Conservation (phyloP, 2,113 vertebrate species). For the Takifugu flavidus region DNA sequence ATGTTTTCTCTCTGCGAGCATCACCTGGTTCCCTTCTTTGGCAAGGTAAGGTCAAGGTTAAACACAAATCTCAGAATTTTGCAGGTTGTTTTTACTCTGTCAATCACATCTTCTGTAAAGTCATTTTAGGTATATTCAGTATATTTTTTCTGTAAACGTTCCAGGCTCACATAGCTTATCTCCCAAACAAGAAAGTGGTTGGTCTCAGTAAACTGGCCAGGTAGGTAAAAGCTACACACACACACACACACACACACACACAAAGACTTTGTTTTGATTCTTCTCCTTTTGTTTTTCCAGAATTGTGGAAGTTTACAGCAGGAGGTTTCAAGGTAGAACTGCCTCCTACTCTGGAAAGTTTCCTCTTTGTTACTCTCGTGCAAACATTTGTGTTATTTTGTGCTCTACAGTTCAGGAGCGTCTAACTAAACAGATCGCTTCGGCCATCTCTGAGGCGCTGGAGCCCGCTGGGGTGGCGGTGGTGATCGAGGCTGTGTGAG, state of each 20-base stretch:
- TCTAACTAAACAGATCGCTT: constrained; percentile 68
- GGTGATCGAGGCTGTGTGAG: constrained; percentile 65
- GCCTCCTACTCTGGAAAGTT: background rate
- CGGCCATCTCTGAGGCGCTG: constrained; percentile 62
- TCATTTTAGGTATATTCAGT: background rate
- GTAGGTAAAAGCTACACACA: constrained; percentile 14
- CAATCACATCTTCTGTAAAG: background rate
- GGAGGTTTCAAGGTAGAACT: constrained; percentile 70
- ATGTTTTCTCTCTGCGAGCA: constrained; percentile 68
- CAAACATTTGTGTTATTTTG: background rate
- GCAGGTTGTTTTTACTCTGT: background rate
- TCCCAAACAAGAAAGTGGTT: constrained; percentile 64
- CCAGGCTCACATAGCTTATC: constrained; percentile 65
- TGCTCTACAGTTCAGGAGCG: constrained; percentile 67
- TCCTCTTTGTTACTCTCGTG: background rate
- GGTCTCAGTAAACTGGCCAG: constrained; percentile 60
- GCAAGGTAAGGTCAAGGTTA: constrained; percentile 46
- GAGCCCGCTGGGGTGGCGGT: constrained; percentile 63
- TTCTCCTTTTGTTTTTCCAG: constrained; percentile 27
- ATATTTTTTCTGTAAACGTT: background rate
- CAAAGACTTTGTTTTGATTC: background rate
- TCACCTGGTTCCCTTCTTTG: constrained; percentile 69
- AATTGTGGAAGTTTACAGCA: constrained; percentile 74
- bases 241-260: background rate
- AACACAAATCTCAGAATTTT: background rate